phyloP scores from a whole-genome alignment of 2,797 vertebrate species.

The Karalla daura region DNA sequence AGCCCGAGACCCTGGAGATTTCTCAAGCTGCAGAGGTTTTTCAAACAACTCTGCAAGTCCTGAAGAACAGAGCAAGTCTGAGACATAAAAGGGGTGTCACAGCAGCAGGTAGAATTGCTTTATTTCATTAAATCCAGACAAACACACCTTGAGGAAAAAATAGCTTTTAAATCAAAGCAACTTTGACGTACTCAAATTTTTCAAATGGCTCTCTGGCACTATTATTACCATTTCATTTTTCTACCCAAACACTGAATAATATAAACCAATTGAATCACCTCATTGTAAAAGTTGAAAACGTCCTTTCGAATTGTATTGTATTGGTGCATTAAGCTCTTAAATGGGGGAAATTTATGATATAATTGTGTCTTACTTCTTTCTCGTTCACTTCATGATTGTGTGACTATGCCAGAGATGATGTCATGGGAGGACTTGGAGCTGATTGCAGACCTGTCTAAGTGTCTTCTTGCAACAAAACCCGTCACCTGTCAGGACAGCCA shows the following conservation, averaged over 20 bases:
- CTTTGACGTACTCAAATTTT: background rate
- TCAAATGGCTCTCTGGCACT: background rate
- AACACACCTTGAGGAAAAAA: background rate
- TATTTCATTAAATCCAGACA: slow-evolving; percentile 11
- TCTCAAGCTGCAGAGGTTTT: slow-evolving; percentile 87
- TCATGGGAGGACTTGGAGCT: slow-evolving; percentile 78
- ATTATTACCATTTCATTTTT: background rate
- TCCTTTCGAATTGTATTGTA: background rate
- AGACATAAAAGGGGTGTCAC: slow-evolving; percentile 72
- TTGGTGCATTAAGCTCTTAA: background rate
- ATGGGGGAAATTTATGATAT: background rate
- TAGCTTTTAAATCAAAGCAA: background rate
- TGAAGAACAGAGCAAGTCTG: slow-evolving; percentile 70
- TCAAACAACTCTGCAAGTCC: slow-evolving; percentile 79
- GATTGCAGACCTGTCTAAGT: slow-evolving; percentile 87
- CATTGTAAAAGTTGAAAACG: background rate
- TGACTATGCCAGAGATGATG: slow-evolving; percentile 77
- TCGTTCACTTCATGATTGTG: background rate
- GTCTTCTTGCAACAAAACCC: slow-evolving; percentile 78
- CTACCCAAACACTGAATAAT: background rate
- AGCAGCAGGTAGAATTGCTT: slow-evolving; percentile 75
- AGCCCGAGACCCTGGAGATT: slow-evolving; percentile 75
- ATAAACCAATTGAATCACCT: background rate
- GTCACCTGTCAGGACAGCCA: slow-evolving; percentile 79
- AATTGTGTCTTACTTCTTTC: background rate